Percentiles rank a stretch among this genome's conserved stretches.
These are phyloP conservation scores for Nannoperca obscura DNA, from an alignment of 2,797 vertebrate species.

Conservation along the genomic window DNA sequence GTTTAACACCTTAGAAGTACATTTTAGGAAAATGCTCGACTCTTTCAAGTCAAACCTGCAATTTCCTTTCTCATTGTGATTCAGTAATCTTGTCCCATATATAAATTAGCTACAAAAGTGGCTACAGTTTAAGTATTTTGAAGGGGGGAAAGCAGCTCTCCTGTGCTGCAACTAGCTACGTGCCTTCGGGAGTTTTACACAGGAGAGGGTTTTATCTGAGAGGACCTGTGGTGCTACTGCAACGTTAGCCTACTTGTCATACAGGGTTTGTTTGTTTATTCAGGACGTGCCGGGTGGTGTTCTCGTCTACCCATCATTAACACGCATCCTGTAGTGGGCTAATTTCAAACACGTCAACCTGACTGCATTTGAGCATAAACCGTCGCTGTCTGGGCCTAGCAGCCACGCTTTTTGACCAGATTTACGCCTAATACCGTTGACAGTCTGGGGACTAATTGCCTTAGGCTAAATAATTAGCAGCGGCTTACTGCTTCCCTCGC, in stretches of 20 bases:
- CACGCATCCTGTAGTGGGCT: constrained; percentile 31
- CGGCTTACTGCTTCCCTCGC: constrained; percentile 90
- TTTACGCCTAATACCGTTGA: constrained; percentile 71
- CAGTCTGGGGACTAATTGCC: constrained; percentile 74
- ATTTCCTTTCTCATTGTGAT: neutral
- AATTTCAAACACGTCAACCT: constrained; percentile 26
- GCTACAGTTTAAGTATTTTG: neutral
- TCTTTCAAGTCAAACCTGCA: neutral
- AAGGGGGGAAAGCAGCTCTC: neutral
- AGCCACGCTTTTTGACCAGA: constrained; percentile 75
- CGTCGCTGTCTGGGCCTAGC: constrained; percentile 57
- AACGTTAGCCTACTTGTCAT: constrained; percentile 25
- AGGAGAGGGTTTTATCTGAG: neutral
- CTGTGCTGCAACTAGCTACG: constrained; percentile 5
- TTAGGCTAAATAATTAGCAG: constrained; percentile 73
- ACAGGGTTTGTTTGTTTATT: constrained; percentile 37
- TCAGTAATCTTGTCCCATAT: neutral
- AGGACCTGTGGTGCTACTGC: constrained; percentile 29
- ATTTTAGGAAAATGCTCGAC: neutral
- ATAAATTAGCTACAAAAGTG: constrained; percentile 2
- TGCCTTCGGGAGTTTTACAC: neutral
- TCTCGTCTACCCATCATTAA: constrained; percentile 35
- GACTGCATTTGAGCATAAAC: neutral
- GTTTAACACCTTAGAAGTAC: neutral
- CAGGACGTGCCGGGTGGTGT: constrained; percentile 50